phyloP scores from a whole-genome alignment of 2,888 invertebrate genomes.

The Thera britannica region DNA sequence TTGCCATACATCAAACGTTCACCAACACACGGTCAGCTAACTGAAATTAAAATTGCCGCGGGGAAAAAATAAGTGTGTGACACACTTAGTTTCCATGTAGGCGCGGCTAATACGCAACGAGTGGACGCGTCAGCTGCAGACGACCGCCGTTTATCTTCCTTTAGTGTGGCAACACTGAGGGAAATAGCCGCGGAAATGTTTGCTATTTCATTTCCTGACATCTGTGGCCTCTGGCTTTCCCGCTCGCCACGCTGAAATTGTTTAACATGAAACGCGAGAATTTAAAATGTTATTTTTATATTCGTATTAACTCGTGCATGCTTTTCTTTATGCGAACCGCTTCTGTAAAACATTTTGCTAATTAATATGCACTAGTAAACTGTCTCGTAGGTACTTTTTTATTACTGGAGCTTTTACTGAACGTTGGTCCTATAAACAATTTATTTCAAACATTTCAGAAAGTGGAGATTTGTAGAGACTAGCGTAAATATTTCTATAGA shows the following conservation, averaged over 20 bases:
- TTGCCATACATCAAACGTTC: conserved; percentile 76
- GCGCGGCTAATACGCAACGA: conserved; percentile 78
- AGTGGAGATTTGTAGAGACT: too few species aligned
- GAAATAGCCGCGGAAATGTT: conserved; percentile 75
- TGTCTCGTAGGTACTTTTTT: conserved; percentile 5
- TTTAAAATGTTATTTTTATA: conserved; percentile 29
- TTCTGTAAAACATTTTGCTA: conserved; percentile 24
- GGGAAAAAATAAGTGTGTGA: conserved; percentile 79
- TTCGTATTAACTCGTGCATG: conserved; percentile 17
- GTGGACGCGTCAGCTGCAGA: conserved; percentile 80
- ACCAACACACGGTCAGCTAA: conserved; percentile 71
- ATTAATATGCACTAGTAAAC: conserved; percentile 13
- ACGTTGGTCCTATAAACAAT: not conserved
- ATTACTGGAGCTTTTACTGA: not conserved
- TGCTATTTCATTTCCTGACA: conserved; percentile 70
- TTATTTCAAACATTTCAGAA: not conserved
- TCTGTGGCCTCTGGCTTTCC: conserved; percentile 41
- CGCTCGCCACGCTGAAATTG: conserved; percentile 32
- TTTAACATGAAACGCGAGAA: conserved; percentile 46
- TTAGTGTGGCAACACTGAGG: conserved; percentile 73
- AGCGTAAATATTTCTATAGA: too few species aligned
- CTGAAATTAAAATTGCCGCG: conserved; percentile 79
- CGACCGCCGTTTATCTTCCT: conserved; percentile 78
- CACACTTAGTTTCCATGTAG: conserved; percentile 77
- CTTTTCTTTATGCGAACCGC: conserved; percentile 27